Evolutionary conservation across 1,140 invertebrate species (phyloP).

Genomic region (Pantala flavescens): DNA sequence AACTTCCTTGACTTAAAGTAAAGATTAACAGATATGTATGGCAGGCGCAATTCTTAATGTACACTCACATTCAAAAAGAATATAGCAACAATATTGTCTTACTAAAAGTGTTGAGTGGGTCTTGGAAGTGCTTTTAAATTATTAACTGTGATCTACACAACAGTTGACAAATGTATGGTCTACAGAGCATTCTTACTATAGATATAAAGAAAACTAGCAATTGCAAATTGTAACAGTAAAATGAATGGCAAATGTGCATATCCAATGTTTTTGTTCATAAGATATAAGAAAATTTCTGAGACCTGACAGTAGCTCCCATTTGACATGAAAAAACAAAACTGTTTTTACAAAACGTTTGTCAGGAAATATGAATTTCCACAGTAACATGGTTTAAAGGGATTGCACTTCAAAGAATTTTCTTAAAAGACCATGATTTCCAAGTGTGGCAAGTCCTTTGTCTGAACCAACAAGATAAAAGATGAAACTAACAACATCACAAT

Average conservation of each 20-base stretch:
- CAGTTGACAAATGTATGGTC: not conserved
- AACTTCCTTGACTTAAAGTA: not conserved
- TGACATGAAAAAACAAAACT: not conserved
- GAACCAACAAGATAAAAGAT: not conserved
- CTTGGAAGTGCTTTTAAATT: conserved; percentile 1
- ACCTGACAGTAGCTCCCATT: not conserved
- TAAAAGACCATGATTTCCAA: not conserved
- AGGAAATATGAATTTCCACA: no score
- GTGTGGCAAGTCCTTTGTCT: not conserved
- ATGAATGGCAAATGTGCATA: not conserved
- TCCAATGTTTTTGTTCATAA: not conserved
- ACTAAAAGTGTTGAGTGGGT: conserved; percentile 1
- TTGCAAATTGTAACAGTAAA: conserved; percentile 3
- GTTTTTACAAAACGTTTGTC: not conserved
- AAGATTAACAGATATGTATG: not conserved
- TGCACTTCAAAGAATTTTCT: not conserved
- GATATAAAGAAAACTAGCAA: not conserved
- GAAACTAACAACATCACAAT: not conserved
- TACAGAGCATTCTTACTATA: not conserved
- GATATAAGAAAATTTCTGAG: not conserved
- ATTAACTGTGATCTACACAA: conserved; percentile 7
- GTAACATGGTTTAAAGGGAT: not conserved
- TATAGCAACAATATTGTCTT: conserved; percentile 8
- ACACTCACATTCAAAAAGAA: conserved; percentile 1
- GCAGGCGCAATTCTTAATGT: conserved; percentile 5